phyloP scores from a whole-genome alignment of 2,113 vertebrate species.

The Parus major region DNA sequence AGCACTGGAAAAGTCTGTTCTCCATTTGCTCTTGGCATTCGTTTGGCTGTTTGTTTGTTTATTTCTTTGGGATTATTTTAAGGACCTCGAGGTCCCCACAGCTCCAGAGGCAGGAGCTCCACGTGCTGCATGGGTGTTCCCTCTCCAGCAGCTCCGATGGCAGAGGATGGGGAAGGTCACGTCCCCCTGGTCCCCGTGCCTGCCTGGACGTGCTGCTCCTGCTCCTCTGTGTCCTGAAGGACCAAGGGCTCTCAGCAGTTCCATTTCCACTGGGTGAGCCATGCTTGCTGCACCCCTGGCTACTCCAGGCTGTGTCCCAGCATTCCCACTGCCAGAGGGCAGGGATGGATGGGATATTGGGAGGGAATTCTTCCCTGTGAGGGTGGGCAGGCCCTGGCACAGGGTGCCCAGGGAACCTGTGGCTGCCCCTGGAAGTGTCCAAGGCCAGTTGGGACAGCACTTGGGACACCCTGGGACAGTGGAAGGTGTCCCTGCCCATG shows the following conservation, averaged over 20 bases:
- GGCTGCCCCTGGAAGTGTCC: background rate
- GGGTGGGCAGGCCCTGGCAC: fast-evolving
- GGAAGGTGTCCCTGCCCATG: background rate
- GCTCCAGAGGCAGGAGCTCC: background rate
- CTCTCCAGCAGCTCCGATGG: fast-evolving
- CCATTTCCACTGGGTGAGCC: fast-evolving
- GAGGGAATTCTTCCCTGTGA: background rate
- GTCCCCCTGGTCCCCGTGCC: fast-evolving
- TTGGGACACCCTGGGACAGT: fast-evolving
- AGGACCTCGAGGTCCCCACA: constrained; percentile 37
- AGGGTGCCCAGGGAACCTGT: background rate
- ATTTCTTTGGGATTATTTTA: constrained; percentile 56
- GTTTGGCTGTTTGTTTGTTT: constrained; percentile 52
- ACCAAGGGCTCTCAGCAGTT: background rate
- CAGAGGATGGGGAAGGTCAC: background rate
- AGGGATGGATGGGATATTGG: background rate
- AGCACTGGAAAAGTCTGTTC: constrained; percentile 50
- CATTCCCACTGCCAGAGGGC: background rate
- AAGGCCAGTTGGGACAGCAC: fast-evolving
- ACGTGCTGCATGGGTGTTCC: constrained; percentile 9
- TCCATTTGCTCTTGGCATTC: constrained; percentile 47
- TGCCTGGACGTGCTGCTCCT: background rate
- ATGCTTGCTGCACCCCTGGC: background rate
- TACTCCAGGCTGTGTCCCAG: background rate
- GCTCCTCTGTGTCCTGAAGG: background rate